Conservation (phyloP, 2,113 vertebrate species). For the Pitta sordida region DNA sequence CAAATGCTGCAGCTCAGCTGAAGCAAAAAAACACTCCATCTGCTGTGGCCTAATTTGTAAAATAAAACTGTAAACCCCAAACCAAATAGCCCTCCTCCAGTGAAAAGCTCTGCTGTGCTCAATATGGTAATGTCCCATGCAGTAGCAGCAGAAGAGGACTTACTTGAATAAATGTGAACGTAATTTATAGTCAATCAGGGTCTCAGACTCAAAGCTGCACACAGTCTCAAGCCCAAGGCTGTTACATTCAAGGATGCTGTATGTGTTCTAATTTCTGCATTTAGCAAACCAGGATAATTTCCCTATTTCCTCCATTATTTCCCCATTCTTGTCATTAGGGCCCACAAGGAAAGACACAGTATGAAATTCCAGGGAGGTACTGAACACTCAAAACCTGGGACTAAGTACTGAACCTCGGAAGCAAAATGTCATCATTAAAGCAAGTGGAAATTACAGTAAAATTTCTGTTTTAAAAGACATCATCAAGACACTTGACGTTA, state of each 20-base stretch:
- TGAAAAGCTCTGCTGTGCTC: background rate
- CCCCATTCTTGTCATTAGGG: slow-evolving; percentile 6
- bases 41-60: background rate
- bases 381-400: slow-evolving; percentile 44
- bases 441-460: slow-evolving; percentile 55
- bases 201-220: background rate
- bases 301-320: background rate
- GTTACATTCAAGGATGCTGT: background rate
- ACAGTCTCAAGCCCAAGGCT: slow-evolving; percentile 26
- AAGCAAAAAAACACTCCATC: background rate
- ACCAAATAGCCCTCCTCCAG: background rate
- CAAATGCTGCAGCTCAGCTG: background rate
- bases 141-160: background rate
- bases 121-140: background rate
- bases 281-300: background rate
- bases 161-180: background rate
- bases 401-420: slow-evolving; percentile 50
- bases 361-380: slow-evolving; percentile 52
- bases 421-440: slow-evolving; percentile 63
- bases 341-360: slow-evolving; percentile 43
- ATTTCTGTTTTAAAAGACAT: slow-evolving; percentile 58
- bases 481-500: slow-evolving; percentile 55
- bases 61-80: background rate
- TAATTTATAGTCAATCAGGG: background rate
- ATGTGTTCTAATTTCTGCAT: slow-evolving; percentile 7